phyloP scores from a whole-genome alignment of 2,888 invertebrate species.

The Thysanoteuthis rhombus region DNA sequence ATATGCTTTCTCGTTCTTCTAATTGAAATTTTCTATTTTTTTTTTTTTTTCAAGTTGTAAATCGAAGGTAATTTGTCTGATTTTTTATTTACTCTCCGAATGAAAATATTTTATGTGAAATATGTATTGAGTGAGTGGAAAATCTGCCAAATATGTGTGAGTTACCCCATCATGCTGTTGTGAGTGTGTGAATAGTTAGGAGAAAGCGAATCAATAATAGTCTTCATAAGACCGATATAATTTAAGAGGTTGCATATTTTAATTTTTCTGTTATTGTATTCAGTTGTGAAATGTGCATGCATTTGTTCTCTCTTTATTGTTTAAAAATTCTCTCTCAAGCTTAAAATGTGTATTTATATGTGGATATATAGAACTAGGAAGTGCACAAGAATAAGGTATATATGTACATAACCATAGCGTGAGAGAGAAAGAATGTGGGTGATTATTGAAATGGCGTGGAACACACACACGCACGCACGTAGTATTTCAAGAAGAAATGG shows the following conservation, averaged over 20 bases:
- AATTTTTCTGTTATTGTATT: background rate
- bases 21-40: too few relatives aligned
- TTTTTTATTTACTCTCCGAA: background rate
- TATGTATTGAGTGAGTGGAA: background rate
- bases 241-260: constrained; percentile 12
- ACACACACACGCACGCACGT: background rate
- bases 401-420: constrained; percentile 12
- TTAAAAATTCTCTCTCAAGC: background rate
- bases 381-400: background rate
- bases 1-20: too few relatives aligned
- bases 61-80: too few relatives aligned
- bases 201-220: background rate
- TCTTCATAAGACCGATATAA: background rate
- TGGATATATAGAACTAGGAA: background rate
- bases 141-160: background rate
- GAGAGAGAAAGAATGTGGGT: background rate
- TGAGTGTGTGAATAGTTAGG: background rate
- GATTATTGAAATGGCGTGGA: background rate
- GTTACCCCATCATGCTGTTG: background rate
- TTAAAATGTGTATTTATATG: background rate
- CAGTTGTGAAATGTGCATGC: background rate
- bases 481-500: background rate
- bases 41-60: too few relatives aligned
- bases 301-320: background rate
- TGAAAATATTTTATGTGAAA: background rate